These are phyloP conservation scores for Plumapathes pennacea DNA, from an alignment of 92 coral and sea anemone genomes.

Conservation along the genomic window DNA sequence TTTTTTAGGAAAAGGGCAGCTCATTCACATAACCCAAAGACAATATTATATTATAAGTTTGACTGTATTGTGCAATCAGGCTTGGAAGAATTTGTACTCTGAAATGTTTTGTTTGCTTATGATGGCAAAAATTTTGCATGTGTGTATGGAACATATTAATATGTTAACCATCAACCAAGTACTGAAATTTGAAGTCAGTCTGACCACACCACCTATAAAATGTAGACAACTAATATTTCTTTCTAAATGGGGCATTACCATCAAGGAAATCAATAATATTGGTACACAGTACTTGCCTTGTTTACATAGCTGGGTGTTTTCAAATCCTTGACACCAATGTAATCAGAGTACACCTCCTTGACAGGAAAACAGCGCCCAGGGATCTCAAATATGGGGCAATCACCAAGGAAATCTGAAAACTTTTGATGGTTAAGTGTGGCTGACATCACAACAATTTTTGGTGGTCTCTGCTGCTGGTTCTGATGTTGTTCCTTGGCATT, in stretches of 20 bases:
- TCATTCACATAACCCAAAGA: too few species aligned
- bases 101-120: neutral
- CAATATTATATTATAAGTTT: too few species aligned
- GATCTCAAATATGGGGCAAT: slow-evolving; percentile 88
- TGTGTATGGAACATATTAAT: too few species aligned
- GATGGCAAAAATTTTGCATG: neutral
- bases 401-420: slow-evolving; percentile 78
- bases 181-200: too few species aligned
- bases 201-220: too few species aligned
- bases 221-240: too few species aligned
- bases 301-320: slow-evolving; percentile 77
- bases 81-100: too few species aligned
- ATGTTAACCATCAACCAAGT: too few species aligned
- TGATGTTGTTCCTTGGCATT: neutral
- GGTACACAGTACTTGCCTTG: slow-evolving; percentile 67
- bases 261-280: too few species aligned
- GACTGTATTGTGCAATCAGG: too few species aligned
- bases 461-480: slow-evolving; percentile 11
- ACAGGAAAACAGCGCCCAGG: slow-evolving; percentile 90
- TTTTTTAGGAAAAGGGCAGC: too few species aligned
- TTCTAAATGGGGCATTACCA: too few species aligned
- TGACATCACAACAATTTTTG: slow-evolving; percentile 83
- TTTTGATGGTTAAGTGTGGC: slow-evolving; percentile 87
- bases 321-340: slow-evolving; percentile 64
- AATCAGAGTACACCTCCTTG: slow-evolving; percentile 61